These are phyloP conservation scores for Hemichromis elongatus DNA, from an alignment of 2,113 vertebrate species.

Conservation along the genomic window DNA sequence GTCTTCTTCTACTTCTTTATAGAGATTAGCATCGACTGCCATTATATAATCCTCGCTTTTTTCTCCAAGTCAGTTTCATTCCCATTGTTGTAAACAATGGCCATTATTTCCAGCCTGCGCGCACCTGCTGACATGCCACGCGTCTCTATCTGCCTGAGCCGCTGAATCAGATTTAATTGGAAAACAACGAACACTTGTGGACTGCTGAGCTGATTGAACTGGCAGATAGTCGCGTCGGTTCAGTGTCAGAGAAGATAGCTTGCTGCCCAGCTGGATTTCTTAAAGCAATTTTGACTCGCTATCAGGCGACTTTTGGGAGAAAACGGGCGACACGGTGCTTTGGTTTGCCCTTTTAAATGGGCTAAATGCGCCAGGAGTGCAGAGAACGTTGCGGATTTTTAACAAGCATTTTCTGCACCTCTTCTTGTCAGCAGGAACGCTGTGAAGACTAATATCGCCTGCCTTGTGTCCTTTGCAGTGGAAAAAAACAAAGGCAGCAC, in stretches of 20 bases:
- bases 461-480: not conserved
- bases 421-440: not conserved
- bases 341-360: not conserved
- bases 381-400: not conserved
- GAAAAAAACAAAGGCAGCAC: not conserved
- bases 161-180: not conserved
- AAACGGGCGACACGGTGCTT: not conserved
- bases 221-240: not conserved
- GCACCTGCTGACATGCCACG: not conserved
- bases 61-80: not conserved
- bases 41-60: not conserved
- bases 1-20: not conserved
- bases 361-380: not conserved
- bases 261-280: not conserved
- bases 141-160: not conserved
- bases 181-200: rapidly evolving
- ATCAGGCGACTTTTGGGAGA: not conserved
- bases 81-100: not conserved
- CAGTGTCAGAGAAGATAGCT: not conserved
- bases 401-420: not conserved
- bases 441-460: not conserved
- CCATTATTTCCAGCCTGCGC: not conserved
- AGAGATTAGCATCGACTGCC: not conserved
- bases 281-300: not conserved
- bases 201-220: not conserved